phyloP scores from a whole-genome alignment of 2,797 vertebrate genomes.

The Spatula versicolor region DNA sequence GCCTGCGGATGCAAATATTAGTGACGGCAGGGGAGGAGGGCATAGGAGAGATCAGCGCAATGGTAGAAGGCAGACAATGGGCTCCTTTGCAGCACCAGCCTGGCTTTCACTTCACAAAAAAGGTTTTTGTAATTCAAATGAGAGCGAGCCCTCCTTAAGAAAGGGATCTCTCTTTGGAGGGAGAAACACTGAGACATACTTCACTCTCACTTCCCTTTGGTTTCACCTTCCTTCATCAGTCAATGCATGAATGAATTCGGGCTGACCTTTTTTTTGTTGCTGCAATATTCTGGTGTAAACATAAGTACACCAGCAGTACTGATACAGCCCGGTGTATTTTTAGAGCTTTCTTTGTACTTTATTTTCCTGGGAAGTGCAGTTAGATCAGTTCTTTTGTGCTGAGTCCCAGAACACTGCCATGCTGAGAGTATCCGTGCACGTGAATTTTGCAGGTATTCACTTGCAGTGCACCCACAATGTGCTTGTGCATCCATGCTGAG shows the following conservation, averaged over 20 bases:
- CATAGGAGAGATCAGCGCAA: not conserved
- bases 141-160: not conserved
- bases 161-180: not conserved
- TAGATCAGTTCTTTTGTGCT: not conserved
- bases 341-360: not conserved
- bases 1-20: not conserved
- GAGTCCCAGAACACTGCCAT: fast-evolving
- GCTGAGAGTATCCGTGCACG: not conserved
- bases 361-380: not conserved
- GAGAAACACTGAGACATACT: not conserved
- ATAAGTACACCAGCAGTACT: not conserved
- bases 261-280: not conserved
- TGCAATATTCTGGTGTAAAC: not conserved
- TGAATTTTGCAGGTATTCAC: not conserved
- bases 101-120: conserved; percentile 14
- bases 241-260: conserved; percentile 9
- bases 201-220: conserved; percentile 29
- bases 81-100: conserved; percentile 10
- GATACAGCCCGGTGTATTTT: not conserved
- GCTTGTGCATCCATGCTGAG: not conserved
- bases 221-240: conserved; percentile 22
- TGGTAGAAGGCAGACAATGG: not conserved
- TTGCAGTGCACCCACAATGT: not conserved
- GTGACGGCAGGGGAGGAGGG: not conserved
- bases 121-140: conserved; percentile 54